Evolutionary conservation across 2,113 vertebrate genomes (phyloP).

Genomic region (Beaufortia kweichowensis): DNA sequence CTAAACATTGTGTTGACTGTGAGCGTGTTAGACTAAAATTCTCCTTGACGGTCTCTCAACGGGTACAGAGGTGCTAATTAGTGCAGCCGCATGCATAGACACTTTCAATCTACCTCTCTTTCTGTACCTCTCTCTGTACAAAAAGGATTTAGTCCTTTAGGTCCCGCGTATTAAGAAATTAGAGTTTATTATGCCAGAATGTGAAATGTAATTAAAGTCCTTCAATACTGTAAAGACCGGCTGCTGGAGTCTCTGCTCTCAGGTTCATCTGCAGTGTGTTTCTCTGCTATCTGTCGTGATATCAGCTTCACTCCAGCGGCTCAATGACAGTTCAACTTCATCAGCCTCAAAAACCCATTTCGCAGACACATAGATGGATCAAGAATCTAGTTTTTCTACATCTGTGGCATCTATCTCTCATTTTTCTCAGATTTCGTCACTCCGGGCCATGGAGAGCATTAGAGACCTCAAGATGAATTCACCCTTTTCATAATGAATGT

Average conservation of each 20-base stretch:
- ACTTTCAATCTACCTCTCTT: conserved; percentile 13
- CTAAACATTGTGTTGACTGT: conserved; percentile 41
- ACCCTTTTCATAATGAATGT: conserved; percentile 32
- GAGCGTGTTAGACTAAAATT: conserved; percentile 38
- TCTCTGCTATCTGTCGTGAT: conserved; percentile 8
- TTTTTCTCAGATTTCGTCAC: conserved; percentile 9
- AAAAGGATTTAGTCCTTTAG: not conserved
- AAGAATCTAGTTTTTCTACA: not conserved
- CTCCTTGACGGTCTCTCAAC: conserved; percentile 33
- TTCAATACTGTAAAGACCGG: conserved; percentile 3
- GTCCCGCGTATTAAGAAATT: not conserved
- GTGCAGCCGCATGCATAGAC: conserved; percentile 14
- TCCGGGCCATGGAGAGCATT: conserved; percentile 17
- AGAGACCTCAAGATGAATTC: conserved; percentile 32
- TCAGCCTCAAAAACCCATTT: conserved; percentile 22
- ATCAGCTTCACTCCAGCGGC: not conserved
- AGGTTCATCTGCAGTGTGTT: not conserved
- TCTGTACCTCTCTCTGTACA: conserved; percentile 11
- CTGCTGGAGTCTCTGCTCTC: not conserved
- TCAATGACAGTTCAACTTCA: not conserved
- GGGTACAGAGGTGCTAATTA: conserved; percentile 54
- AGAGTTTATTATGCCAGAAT: conserved; percentile 23
- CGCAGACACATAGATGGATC: not conserved
- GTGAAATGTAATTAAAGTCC: conserved; percentile 40
- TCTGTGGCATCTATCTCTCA: conserved; percentile 8